Evolutionary conservation across 2,888 invertebrate genomes (phyloP).

Genomic region (Caenorhabditis wallacei): DNA sequence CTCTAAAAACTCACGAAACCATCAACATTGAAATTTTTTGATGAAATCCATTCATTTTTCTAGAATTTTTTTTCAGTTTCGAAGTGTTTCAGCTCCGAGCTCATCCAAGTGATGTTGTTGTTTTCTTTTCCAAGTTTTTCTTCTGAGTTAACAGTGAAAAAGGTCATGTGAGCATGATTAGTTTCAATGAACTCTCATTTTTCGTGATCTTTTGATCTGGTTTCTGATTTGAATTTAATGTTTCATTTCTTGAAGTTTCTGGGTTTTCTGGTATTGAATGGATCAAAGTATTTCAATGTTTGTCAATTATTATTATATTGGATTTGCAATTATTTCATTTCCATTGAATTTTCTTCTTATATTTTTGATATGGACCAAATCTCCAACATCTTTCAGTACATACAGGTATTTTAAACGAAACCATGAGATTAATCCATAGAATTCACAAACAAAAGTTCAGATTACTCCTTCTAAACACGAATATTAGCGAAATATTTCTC

Average conservation of each 20-base stretch:
- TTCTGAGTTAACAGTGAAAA: neutral
- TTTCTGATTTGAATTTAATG: constrained; percentile 12
- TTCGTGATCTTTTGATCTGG: constrained; percentile 8
- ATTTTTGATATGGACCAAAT: constrained; percentile 49
- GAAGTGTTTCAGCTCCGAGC: neutral
- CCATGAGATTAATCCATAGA: neutral
- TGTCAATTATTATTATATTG: constrained; percentile 52
- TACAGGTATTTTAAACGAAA: constrained; percentile 32
- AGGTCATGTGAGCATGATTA: constrained; percentile 11
- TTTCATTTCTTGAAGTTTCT: constrained; percentile 2
- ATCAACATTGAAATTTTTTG: neutral
- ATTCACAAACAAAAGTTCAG: constrained; percentile 21
- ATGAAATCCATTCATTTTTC: neutral
- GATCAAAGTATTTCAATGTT: constrained; percentile 42
- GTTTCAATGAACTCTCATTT: constrained; percentile 11
- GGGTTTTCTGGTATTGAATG: constrained; percentile 12
- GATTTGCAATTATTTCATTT: constrained; percentile 25
- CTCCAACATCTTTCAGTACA: constrained; percentile 47
- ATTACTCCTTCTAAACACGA: constrained; percentile 50
- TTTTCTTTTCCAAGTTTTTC: neutral
- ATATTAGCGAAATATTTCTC: constrained; percentile 46
- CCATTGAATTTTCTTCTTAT: constrained; percentile 49
- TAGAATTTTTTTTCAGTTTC: neutral
- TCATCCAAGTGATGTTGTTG: neutral
- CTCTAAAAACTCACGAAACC: neutral